Conservation (phyloP, 1,140 invertebrate genomes). For the Zaprionus kolodkinae region DNA sequence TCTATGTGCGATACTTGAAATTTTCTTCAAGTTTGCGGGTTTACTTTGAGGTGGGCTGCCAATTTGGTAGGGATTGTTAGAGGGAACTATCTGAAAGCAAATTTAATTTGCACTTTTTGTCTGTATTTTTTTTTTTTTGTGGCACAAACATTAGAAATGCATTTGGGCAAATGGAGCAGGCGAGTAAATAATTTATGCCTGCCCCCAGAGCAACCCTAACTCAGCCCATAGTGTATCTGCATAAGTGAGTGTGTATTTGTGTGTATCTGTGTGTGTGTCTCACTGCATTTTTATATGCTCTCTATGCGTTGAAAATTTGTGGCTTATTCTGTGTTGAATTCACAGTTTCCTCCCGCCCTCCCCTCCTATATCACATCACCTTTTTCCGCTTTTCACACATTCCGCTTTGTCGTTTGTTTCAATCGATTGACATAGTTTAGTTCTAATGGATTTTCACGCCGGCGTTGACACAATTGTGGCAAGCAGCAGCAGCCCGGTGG, state of each 20-base stretch:
- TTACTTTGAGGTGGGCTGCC: no score
- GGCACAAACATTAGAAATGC: conserved; percentile 65
- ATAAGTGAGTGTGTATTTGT: conserved; percentile 28
- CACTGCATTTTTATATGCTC: conserved; percentile 29
- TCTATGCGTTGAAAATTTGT: conserved; percentile 39
- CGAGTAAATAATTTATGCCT: conserved; percentile 75
- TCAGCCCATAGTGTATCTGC: conserved; percentile 26
- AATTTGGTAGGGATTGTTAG: conserved; percentile 19
- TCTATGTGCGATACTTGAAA: conserved; percentile 19
- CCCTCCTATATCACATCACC: background rate
- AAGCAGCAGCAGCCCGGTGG: conserved; percentile 22
- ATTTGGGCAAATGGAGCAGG: conserved; percentile 59
- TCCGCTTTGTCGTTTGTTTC: conserved; percentile 59
- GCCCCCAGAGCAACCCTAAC: background rate
- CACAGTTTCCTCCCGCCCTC: background rate
- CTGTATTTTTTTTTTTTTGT: conserved; percentile 10
- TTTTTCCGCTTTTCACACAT: conserved; percentile 33
- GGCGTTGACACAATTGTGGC: conserved; percentile 70
- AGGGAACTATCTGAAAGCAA: conserved; percentile 21
- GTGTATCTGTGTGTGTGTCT: conserved; percentile 3
- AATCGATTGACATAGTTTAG: conserved; percentile 80
- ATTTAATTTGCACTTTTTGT: conserved; percentile 72
- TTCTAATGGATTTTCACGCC: conserved; percentile 81
- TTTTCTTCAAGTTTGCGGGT: no score
- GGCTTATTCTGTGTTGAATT: conserved; percentile 23